phyloP scores from a whole-genome alignment of 2,888 invertebrate genomes.

The Aphidoletes aphidimyza region DNA sequence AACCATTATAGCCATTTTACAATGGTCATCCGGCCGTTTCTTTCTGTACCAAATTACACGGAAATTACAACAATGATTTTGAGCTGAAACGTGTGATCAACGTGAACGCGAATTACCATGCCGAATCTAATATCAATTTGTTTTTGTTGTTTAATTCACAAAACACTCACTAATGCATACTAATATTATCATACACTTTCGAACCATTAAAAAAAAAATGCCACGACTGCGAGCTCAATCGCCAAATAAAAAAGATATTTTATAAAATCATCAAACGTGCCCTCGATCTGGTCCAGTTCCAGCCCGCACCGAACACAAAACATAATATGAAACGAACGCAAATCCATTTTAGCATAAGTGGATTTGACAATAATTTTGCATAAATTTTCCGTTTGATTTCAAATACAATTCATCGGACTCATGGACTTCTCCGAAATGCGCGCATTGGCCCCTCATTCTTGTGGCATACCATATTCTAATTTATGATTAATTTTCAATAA shows the following conservation, averaged over 20 bases:
- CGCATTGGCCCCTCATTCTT: neutral
- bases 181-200: neutral
- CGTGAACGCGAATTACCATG: neutral
- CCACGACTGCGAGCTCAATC: no score
- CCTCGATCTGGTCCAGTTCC: no score
- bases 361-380: constrained; percentile 42
- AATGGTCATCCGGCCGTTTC: constrained; percentile 41
- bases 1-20: constrained; percentile 23
- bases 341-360: constrained; percentile 43
- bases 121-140: neutral
- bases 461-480: neutral
- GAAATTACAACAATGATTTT: constrained; percentile 37
- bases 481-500: constrained; percentile 39
- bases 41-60: constrained; percentile 17
- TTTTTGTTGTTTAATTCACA: no score
- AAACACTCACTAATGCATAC: neutral
- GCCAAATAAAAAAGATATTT: no score
- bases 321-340: no score
- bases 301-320: no score
- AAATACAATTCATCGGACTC: neutral
- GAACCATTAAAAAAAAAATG: neutral
- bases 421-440: neutral
- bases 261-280: no score
- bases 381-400: constrained; percentile 45
- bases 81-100: constrained; percentile 37